Base-by-base conservation (phyloP, 2,113 vertebrate genomes). In the Glaucomys volans region DNA sequence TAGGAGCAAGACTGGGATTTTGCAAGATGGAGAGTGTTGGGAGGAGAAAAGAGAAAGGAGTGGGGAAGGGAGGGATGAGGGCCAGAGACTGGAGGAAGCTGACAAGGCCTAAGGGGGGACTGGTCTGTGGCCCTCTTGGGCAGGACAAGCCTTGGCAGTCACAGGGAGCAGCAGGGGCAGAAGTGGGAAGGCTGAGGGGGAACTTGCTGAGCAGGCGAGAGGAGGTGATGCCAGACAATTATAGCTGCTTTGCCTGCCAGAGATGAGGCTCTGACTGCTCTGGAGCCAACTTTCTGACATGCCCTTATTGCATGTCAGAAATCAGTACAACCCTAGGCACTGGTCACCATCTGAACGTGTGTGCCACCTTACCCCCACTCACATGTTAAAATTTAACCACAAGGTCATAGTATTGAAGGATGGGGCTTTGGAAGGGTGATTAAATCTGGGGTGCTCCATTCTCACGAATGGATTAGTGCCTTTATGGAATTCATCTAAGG, bases 1-100 rank as follows among this genome's bases (percentile, higher is more conserved):
- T 69, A 67, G 82, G 42, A 91, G 37, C 4, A 77, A 92, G 66
- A 50, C 94, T n/a, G 35, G 67, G 26, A 75, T 80, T 93, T 97
- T 91, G 44, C 74, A 64, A 42, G 54, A 96, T 54, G 80, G 37
- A 87, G 47, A 64, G 44, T 69, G 47, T 44, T 14, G 35, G 47
- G 52, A 17, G 62, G 42, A 83, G 37, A 44, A 35, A 47, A 24
- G 32, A 0, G 1, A 57, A 57, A 57, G 20, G 54, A 57, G 54
- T 12, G 30, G 64, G 52, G 66, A 50, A 81, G 69, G 72, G 76
- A 76, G 42, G 26, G 50, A 24, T 69, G 57, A 40, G 66, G 28
- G 35, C 24, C 40, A 74, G 80, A 77, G 20, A 30, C 37, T 26
- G n/a, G 74, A 57, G 44, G 74, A 44, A 50, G 11, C 57, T 57